Evolutionary conservation across 2,888 invertebrate genomes (phyloP), one percentile per base, ranked within the genome.

Genomic region (Sarcophaga variegata): DNA sequence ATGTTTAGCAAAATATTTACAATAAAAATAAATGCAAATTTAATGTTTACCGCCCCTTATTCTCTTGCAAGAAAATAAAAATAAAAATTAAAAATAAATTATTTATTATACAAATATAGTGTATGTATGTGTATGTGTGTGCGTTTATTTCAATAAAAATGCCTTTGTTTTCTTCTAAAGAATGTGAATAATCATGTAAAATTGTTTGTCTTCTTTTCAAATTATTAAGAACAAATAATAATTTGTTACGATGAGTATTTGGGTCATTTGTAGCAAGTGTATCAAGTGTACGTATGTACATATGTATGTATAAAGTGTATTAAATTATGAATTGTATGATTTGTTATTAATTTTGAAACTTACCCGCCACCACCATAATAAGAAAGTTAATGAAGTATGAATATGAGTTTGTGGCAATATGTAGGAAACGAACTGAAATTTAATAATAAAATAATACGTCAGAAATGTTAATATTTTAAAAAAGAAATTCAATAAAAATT

Each of bases 131-230:
- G 49, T 63, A 49, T 79, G 22, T 76, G 78, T 49, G 14, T 70
- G 49, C 14, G 49, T 14, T 75, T 69, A 22, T 81, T 63, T 74
- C 74, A 78, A 74, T 14, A 54, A 14, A 83, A 80, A 70, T 63
- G 80, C 20, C 78, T 69, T 83, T 82, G 79, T 82, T 80, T 81
- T 81, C 70, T 82, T 79, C 64, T 62, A 78, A 74, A 78, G 45
- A 81, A 78, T 60, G 20, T 22, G 63, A 20, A 62, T 59, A 59
- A 59, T 66, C n/a, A 20, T 54, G 17, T 54, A 17, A 17, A 45
- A 17, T 64, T 49, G 5, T 60, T 54, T 11, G 5, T 77, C 27
- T n/a, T 77, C 20, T 54, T 49, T 49, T 37, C 14, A 76, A 45
- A 59, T 63, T 1, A 63, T 74, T 70, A 63, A 71, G 69, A 54